Evolutionary conservation across 2,888 invertebrate genomes (phyloP).

Genomic region (Trachelus troglodyta): DNA sequence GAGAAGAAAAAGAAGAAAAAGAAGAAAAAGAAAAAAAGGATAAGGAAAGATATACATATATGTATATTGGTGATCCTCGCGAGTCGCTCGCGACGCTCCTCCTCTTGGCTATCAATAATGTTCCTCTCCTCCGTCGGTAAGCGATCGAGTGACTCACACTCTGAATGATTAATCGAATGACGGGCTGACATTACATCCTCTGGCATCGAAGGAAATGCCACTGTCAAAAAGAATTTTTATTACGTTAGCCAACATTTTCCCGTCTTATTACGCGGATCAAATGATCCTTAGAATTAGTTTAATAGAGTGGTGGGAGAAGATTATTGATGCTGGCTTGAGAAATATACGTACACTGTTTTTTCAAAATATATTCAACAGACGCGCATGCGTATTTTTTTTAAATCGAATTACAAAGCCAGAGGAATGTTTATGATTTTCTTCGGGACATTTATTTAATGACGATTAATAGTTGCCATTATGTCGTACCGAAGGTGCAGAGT

Average conservation of each 20-base stretch:
- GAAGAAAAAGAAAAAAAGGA: not conserved
- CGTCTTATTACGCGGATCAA: too few species aligned
- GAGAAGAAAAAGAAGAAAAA: not conserved
- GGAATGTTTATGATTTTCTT: too few species aligned
- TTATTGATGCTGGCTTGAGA: too few species aligned
- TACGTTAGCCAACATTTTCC: not conserved
- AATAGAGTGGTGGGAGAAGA: too few species aligned
- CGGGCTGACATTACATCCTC: not conserved
- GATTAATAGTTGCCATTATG: too few species aligned
- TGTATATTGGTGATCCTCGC: not conserved
- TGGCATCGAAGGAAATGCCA: not conserved
- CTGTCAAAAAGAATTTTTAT: slow-evolving; percentile 1
- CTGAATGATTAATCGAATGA: slow-evolving; percentile 54
- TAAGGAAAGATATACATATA: slow-evolving; percentile 1
- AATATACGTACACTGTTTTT: too few species aligned
- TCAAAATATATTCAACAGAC: too few species aligned
- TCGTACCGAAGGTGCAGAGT: too few species aligned
- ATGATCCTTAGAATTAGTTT: too few species aligned
- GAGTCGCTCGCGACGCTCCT: not conserved
- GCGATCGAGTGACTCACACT: slow-evolving; percentile 52
- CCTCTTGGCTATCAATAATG: slow-evolving; percentile 32
- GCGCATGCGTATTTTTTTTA: too few species aligned
- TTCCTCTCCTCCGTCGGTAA: slow-evolving; percentile 31
- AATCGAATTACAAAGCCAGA: too few species aligned
- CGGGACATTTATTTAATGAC: too few species aligned